These are phyloP conservation scores for Pampusana beccarii DNA, from an alignment of 2,113 vertebrate species.

Conservation along the genomic window DNA sequence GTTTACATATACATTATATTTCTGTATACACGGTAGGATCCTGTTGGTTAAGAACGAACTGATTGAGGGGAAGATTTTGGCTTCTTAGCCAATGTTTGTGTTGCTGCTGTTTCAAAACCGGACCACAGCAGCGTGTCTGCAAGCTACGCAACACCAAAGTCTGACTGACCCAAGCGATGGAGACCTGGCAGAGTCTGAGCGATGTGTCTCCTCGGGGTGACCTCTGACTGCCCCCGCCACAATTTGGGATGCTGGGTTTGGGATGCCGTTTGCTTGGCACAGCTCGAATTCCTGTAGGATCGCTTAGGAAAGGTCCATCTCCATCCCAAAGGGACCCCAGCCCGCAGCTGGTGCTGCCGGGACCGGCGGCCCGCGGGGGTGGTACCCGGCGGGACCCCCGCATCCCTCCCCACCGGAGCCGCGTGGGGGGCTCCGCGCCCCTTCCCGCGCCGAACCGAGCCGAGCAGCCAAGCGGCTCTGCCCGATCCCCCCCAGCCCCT, in stretches of 20 bases:
- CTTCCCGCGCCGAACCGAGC: not conserved
- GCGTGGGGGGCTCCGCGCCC: not conserved
- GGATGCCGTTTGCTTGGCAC: not conserved
- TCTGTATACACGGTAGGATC: too few relatives aligned
- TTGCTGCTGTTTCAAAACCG: rapidly evolving
- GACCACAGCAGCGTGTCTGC: not conserved
- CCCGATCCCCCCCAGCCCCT: not conserved
- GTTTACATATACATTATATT: not conserved
- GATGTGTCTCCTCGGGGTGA: rapidly evolving
- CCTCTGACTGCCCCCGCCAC: not conserved
- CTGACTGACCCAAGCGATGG: not conserved
- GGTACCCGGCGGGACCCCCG: not conserved
- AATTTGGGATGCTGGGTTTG: not conserved
- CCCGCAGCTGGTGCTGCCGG: not conserved
- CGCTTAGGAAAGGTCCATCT: not conserved
- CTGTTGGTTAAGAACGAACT: not conserved
- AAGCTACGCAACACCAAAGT: rapidly evolving
- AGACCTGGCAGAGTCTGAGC: rapidly evolving
- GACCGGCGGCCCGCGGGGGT: not conserved
- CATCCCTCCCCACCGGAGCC: not conserved
- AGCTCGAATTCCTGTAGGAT: rapidly evolving
- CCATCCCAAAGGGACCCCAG: not conserved
- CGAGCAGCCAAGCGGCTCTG: not conserved
- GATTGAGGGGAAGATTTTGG: not conserved
- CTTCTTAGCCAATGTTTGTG: rapidly evolving